Evolutionary conservation across 2,113 vertebrate genomes (phyloP), one percentile per base, ranked within the genome.

Genomic region (Platichthys stellatus): DNA sequence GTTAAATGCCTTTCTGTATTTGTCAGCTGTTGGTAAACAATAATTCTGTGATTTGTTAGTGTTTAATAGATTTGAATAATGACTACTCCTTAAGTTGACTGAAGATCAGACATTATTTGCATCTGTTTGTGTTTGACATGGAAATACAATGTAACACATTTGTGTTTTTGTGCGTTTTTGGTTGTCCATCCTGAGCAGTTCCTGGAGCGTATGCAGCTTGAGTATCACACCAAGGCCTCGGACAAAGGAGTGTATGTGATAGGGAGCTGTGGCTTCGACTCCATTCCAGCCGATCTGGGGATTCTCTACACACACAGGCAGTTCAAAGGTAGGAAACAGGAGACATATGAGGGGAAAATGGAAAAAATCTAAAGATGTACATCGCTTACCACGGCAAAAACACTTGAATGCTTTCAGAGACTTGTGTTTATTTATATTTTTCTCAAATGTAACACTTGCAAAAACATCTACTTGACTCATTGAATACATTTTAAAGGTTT

Each of bases 191-290:
- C 10, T 21, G 12, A 73, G 10, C 69, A 98, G 97, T 98, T 96
- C 88, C 92, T 98, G 74, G 97, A 98, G 91, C 92, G 91, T 62
- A 96, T 96, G 93, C 94, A 95, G 86, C 87, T 95, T 60, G 96
- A 96, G 63, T 97, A 97, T 89, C 90, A 97, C n/a, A 79, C 87
- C 14, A 92, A 92, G 77, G 97, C 97, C 53, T 93, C 91, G 11
- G 95, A 95, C 35, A 96, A 93, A 57, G 95, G 96, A 5, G 94
- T 95, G 0, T 98, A 97, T 74, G 63, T 98, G 45, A 61, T 98
- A 78, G 97, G 97, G 78, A 98, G 96, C 95, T 95, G 96, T 83
- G 97, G 97, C 23, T 98, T 98, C 88, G 97, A 97, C 92, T 97
- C 96, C 59, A 95, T 98, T 75, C 96, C 96, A 0, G 96, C 96